Percentiles rank a stretch among this genome's conserved stretches.
phyloP scores from a whole-genome alignment of 1,140 invertebrate genomes.

The Protaetia brevitarsis region DNA sequence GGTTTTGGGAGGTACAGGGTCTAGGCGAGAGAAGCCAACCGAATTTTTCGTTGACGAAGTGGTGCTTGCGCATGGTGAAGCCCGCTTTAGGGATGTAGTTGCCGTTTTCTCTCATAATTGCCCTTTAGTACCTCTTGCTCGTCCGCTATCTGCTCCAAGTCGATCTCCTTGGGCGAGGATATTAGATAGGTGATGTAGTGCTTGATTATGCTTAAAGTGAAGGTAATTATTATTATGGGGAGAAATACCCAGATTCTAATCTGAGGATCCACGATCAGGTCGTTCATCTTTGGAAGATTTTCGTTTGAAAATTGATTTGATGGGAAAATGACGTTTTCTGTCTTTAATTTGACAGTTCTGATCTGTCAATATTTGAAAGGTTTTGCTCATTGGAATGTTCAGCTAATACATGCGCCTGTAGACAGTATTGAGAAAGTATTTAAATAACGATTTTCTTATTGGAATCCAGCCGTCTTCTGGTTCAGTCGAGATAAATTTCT shows the following conservation, averaged over 20 bases:
- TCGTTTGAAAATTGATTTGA: too few species aligned
- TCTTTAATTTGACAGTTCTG: too few species aligned
- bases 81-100: constrained; percentile 89
- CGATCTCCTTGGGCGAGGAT: constrained; percentile 90
- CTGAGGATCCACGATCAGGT: constrained; percentile 89
- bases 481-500: too few species aligned
- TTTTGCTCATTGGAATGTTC: too few species aligned
- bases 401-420: too few species aligned
- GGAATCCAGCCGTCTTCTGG: too few species aligned
- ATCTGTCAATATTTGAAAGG: too few species aligned
- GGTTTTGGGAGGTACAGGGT: constrained; percentile 76
- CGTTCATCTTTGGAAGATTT: constrained; percentile 49
- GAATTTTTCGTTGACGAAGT: constrained; percentile 89
- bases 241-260: constrained; percentile 97
- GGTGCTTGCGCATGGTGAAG: constrained; percentile 88
- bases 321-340: too few species aligned
- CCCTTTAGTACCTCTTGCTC: constrained; percentile 66
- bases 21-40: constrained; percentile 81
- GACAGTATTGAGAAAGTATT: too few species aligned
- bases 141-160: constrained; percentile 91
- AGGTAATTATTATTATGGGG: constrained; percentile 94
- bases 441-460: too few species aligned
- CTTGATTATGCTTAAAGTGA: constrained; percentile 90
- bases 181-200: constrained; percentile 96
- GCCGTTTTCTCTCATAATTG: constrained; percentile 91